A percentile compares a stretch with the other conserved stretches of the same genome.
Evolutionary conservation across 1,140 invertebrate genomes (phyloP).

Genomic region (Dreissena rostriformis): DNA sequence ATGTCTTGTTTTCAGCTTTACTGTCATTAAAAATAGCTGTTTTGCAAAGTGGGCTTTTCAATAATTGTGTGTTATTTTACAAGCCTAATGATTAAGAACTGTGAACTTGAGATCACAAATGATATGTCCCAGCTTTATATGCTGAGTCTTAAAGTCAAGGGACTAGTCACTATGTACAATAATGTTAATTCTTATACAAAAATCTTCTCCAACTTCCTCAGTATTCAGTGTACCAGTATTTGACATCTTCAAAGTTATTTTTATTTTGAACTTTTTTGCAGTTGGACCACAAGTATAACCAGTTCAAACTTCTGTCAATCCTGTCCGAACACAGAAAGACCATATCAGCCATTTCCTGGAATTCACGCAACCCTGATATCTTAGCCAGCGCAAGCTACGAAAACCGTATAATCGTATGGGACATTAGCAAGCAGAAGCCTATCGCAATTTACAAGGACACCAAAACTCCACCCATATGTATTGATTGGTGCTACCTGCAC

Average conservation of each 20-base stretch:
- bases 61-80: no score
- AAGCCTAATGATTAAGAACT: no score
- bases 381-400: constrained; percentile 79
- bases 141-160: no score
- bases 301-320: constrained; percentile 81
- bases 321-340: constrained; percentile 83
- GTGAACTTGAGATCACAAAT: no score
- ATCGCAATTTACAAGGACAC: constrained; percentile 69
- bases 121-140: no score
- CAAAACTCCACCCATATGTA: constrained; percentile 66
- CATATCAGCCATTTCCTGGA: constrained; percentile 81
- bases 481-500: constrained; percentile 75
- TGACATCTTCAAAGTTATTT: not conserved
- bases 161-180: no score
- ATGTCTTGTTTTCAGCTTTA: no score
- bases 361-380: constrained; percentile 76
- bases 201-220: no score
- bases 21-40: no score
- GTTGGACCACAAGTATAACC: constrained; percentile 75
- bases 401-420: constrained; percentile 78
- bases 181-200: no score
- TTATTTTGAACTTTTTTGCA: constrained; percentile 58
- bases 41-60: no score
- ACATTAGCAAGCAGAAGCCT: constrained; percentile 74
- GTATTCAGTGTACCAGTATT: no score